Base-by-base conservation (phyloP, 1,140 invertebrate genomes). In the Solen grandis region DNA sequence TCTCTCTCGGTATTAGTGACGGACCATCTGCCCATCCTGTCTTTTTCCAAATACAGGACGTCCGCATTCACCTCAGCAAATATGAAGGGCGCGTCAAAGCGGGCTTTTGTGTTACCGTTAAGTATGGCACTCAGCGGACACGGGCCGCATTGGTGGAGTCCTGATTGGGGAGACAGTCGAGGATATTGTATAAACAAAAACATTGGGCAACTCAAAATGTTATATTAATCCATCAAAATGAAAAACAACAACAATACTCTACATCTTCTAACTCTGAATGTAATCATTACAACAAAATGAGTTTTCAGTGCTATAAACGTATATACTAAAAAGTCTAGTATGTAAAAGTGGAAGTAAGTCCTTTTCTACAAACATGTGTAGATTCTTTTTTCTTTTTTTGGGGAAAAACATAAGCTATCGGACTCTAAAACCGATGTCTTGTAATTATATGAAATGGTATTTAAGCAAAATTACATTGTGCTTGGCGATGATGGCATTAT, bases 41-140 rank as follows among this genome's bases (percentile, higher is more conserved):
- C 75, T n/a, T 60, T 65, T 4, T 50, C 29, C 90, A 90, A 92
- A 73, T 90, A 85, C 94, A 96, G 25, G 96, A 94, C 92, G 85
- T 96, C 96, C 4, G 95, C 95, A 87, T 96, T 96, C 1, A 96
- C 94, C 91, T 96, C 95, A 35, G 95, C 94, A 90, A 95, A 95
- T 33, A 96, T 94, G 90, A 96, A 96, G 1, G 95, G 93, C 4
- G 94, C 95, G 86, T 96, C 96, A 84, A 95, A 96, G 50, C 94
- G 91, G 82, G 95, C 94, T 35, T 77, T 38, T 41, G 96, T 94
- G 90, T 96, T 94, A 22, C 96, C 96, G 57, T 93, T 93, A 31
- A 94, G 92, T 0, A 96, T 94, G 60, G 95, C 95, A 65, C 94
- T 93, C 14, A 95, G 86, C 0, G 94, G 94, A 0, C 94, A 93